Evolutionary conservation across 1,140 invertebrate species (phyloP).

Genomic region (Bombus pascuorum): DNA sequence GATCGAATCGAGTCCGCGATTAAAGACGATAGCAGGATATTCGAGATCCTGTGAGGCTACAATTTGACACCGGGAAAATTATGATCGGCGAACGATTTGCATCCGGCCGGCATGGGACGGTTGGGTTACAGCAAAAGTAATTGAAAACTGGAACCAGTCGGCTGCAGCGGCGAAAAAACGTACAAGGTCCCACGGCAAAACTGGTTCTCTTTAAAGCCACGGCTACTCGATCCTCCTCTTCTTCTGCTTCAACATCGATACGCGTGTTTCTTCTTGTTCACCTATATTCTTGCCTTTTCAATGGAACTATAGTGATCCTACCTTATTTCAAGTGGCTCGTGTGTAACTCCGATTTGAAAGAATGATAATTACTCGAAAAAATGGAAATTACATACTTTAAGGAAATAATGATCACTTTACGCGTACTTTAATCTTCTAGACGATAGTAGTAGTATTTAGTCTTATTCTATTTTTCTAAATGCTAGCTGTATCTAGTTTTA

Average conservation of each 20-base stretch:
- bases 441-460: too few species aligned
- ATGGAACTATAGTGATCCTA: background rate
- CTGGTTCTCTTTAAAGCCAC: conserved; percentile 37
- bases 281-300: background rate
- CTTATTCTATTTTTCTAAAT: too few species aligned
- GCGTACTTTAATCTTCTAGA: too few species aligned
- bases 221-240: background rate
- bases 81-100: conserved; percentile 11
- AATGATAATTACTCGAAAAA: background rate
- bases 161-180: background rate
- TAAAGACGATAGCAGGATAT: background rate
- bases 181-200: conserved; percentile 16
- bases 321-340: too few species aligned
- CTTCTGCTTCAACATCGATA: background rate
- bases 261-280: background rate
- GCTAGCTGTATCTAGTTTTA: too few species aligned
- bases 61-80: conserved; percentile 3
- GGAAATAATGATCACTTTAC: too few species aligned
- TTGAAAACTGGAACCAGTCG: conserved; percentile 46
- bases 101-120: background rate
- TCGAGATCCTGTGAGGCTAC: background rate
- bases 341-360: background rate
- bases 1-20: background rate
- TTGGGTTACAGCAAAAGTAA: conserved; percentile 21
- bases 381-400: too few species aligned